Evolutionary conservation across 2,888 invertebrate genomes (phyloP).

Genomic region (Plebejus melissa): DNA sequence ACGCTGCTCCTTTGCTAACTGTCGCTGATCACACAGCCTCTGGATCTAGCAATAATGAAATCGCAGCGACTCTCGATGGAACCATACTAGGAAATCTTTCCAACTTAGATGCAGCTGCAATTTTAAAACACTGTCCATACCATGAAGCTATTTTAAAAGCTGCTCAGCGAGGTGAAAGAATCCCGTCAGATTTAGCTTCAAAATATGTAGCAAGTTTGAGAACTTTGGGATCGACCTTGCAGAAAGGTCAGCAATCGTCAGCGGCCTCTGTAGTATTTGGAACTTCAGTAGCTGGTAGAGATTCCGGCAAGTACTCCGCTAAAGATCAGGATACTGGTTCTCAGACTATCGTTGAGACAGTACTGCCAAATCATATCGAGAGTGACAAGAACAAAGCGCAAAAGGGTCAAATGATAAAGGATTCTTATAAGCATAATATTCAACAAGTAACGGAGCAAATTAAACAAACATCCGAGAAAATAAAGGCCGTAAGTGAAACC

Average conservation of each 20-base stretch:
- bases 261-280: conserved; percentile 51
- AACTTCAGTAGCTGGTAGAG: conserved; percentile 48
- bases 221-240: conserved; percentile 71
- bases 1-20: conserved; percentile 70
- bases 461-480: conserved; percentile 63
- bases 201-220: conserved; percentile 76
- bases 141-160: conserved; percentile 74
- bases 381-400: conserved; percentile 45
- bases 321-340: conserved; percentile 58
- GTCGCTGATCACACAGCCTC: conserved; percentile 74
- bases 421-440: conserved; percentile 50
- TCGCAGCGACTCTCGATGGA: conserved; percentile 67
- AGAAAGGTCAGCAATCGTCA: conserved; percentile 59
- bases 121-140: conserved; percentile 73
- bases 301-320: conserved; percentile 51
- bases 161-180: conserved; percentile 60
- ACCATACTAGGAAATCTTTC: conserved; percentile 60
- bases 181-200: conserved; percentile 71
- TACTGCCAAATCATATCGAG: conserved; percentile 51
- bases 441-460: conserved; percentile 64
- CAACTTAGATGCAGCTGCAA: conserved; percentile 66
- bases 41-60: conserved; percentile 57
- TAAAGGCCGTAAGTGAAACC: conserved; percentile 61
- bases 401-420: conserved; percentile 58
- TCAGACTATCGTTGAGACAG: conserved; percentile 55